Conservation (phyloP, 2,113 vertebrate genomes). For the Sinocyclocheilus maitianheensis region DNA sequence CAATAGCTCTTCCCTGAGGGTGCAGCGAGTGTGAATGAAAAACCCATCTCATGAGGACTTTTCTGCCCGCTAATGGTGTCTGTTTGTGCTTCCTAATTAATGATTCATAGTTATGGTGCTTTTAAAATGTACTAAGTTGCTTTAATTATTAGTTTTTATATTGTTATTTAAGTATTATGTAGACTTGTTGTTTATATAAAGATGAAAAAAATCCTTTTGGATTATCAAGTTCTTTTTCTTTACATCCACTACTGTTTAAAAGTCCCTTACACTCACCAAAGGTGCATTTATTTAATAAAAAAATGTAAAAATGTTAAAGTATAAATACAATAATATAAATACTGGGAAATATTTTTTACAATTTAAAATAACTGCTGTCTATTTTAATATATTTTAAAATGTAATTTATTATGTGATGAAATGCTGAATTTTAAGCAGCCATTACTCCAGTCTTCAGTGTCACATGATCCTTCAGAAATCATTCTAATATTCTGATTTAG, state of each 20-base stretch:
- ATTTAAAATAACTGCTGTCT: not conserved
- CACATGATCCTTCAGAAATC: not conserved
- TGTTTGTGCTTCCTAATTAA: constrained; percentile 61
- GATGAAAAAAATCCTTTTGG: not conserved
- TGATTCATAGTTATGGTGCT: not conserved
- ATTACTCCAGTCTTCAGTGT: not conserved
- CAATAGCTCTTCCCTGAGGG: constrained; percentile 56
- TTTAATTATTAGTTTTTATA: not conserved
- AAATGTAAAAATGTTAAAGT: no score
- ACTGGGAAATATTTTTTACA: no score
- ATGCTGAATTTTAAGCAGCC: not conserved
- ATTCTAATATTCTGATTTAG: not conserved
- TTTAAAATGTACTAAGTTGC: not conserved
- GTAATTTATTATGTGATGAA: not conserved
- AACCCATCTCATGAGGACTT: constrained; percentile 57
- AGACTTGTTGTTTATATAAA: not conserved
- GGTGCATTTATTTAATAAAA: not conserved
- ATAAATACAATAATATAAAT: no score
- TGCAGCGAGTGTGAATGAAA: constrained; percentile 55
- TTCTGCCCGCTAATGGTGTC: constrained; percentile 59
- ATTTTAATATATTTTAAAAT: not conserved
- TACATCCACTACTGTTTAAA: not conserved
- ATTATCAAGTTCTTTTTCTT: not conserved
- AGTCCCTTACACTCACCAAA: not conserved
- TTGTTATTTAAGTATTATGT: not conserved